Conservation (phyloP, 2,113 vertebrate species). For the Gavia stellata region DNA sequence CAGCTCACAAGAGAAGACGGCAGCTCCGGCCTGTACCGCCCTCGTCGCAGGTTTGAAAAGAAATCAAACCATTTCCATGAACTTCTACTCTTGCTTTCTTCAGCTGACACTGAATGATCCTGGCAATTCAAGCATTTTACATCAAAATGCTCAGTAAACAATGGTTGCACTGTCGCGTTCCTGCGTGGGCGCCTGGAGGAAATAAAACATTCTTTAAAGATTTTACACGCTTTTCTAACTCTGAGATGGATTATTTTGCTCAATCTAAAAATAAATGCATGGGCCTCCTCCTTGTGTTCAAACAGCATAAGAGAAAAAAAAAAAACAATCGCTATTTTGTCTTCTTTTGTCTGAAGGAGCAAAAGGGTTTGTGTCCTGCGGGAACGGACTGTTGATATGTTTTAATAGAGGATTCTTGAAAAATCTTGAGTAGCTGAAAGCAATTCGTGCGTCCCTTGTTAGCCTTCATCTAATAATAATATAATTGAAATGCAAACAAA, state of each 20-base stretch:
- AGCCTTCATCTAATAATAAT: not conserved
- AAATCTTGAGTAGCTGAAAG: not conserved
- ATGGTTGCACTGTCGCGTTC: not conserved
- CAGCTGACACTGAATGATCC: slow-evolving; percentile 6
- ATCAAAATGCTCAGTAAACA: slow-evolving; percentile 33
- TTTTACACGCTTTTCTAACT: slow-evolving; percentile 43
- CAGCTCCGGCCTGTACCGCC: not conserved
- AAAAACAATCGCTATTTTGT: not conserved
- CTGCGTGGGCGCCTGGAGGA: not conserved
- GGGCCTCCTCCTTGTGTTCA: not conserved
- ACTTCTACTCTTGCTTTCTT: not conserved
- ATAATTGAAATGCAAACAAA: not conserved
- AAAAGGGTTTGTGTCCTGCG: not conserved
- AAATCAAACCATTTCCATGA: not conserved
- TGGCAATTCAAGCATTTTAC: slow-evolving; percentile 7
- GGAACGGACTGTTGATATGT: not conserved
- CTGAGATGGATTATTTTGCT: slow-evolving; percentile 38
- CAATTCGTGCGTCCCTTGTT: not conserved
- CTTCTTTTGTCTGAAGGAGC: not conserved
- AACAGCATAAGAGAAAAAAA: not conserved
- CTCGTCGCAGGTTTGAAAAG: not conserved
- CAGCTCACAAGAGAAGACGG: not conserved
- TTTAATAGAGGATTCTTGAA: not conserved
- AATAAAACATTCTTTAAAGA: slow-evolving; percentile 40
- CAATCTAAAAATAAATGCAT: slow-evolving; percentile 18